These are phyloP conservation scores for Exephanes ischioxanthus DNA, from an alignment of 2,888 invertebrate species.

Conservation along the genomic window DNA sequence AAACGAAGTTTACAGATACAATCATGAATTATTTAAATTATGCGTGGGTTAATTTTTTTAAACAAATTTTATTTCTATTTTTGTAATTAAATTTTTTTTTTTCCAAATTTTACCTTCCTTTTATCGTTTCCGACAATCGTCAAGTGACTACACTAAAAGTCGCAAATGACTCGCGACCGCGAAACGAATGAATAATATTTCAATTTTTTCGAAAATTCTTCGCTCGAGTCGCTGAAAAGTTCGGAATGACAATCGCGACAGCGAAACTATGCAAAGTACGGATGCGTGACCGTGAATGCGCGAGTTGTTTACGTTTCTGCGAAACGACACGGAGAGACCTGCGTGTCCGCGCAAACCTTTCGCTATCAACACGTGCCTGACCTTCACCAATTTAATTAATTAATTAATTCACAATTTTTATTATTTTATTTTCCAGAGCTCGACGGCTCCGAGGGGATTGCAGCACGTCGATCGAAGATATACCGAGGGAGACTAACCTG, in stretches of 20 bases:
- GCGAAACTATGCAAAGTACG: background rate
- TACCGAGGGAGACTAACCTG: slow-evolving; percentile 87
- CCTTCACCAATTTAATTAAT: background rate
- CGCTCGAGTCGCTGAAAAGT: background rate
- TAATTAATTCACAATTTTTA: background rate
- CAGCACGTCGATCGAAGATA: too few relatives aligned
- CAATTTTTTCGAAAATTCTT: too few relatives aligned
- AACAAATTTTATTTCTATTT: too few relatives aligned
- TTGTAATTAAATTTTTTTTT: too few relatives aligned
- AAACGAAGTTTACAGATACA: too few relatives aligned
- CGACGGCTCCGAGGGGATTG: background rate
- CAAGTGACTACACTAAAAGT: too few relatives aligned
- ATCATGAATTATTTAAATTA: too few relatives aligned
- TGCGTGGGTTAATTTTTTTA: too few relatives aligned
- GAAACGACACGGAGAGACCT: slow-evolving; percentile 1
- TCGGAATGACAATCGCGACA: background rate
- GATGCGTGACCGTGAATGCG: slow-evolving; percentile 30
- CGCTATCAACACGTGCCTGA: slow-evolving; percentile 28
- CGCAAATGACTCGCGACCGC: too few relatives aligned
- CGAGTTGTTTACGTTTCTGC: slow-evolving; percentile 30
- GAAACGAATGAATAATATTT: too few relatives aligned
- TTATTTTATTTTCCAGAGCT: background rate
- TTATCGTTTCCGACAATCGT: too few relatives aligned
- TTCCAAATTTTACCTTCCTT: too few relatives aligned
- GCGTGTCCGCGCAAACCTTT: slow-evolving; percentile 19